Percentiles rank a stretch among this genome's conserved stretches.
phyloP scores from a whole-genome alignment of 2,888 invertebrate species.

The Dendrolimus houi region DNA sequence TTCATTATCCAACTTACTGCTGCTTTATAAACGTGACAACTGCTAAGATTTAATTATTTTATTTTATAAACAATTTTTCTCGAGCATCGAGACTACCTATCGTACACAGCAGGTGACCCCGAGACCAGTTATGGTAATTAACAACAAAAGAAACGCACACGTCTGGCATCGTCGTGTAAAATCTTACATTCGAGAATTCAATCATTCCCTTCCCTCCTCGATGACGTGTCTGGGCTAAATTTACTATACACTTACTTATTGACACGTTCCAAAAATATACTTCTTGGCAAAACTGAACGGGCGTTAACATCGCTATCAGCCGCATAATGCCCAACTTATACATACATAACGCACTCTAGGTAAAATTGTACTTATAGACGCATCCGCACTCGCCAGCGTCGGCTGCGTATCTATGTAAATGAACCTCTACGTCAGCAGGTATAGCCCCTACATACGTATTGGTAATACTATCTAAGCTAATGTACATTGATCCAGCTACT shows the following conservation, averaged over 20 bases:
- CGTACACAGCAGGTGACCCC: conserved; percentile 20
- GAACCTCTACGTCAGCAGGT: neutral
- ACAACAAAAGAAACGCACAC: conserved; percentile 24
- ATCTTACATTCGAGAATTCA: conserved; percentile 40
- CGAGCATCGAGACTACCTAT: conserved; percentile 12
- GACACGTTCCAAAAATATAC: conserved; percentile 74
- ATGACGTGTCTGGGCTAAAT: conserved; percentile 70
- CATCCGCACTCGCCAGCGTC: conserved; percentile 19
- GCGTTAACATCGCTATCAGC: conserved; percentile 72
- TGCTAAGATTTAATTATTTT: conserved; percentile 1
- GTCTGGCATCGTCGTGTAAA: conserved; percentile 22
- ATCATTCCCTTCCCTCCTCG: conserved; percentile 49
- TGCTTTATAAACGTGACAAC: neutral
- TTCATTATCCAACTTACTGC: too few relatives aligned
- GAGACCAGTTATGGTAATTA: conserved; percentile 18
- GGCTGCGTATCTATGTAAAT: conserved; percentile 13
- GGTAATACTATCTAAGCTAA: neutral
- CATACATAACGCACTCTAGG: conserved; percentile 16
- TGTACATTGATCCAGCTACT: too few relatives aligned
- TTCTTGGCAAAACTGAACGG: conserved; percentile 74
- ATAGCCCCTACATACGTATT: neutral
- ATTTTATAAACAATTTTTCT: neutral
- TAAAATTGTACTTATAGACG: conserved; percentile 13
- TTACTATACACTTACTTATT: conserved; percentile 74
- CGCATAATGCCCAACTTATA: conserved; percentile 60